phyloP scores from a whole-genome alignment of 2,113 vertebrate species.

The Hippopotamus amphibius region DNA sequence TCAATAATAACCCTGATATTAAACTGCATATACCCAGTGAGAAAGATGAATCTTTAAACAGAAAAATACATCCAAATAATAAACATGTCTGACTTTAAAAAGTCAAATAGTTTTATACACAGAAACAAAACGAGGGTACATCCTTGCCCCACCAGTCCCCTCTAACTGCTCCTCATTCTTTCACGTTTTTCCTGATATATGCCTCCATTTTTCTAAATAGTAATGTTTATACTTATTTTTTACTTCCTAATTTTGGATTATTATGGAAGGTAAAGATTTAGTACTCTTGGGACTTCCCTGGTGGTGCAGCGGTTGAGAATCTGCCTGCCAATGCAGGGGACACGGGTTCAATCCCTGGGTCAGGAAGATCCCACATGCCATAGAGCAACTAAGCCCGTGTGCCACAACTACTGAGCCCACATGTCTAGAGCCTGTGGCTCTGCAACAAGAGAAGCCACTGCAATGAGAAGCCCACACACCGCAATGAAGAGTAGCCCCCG shows the following conservation, averaged over 20 bases:
- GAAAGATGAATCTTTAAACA: neutral
- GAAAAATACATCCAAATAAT: slow-evolving; percentile 30
- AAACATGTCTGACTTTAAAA: slow-evolving; percentile 35
- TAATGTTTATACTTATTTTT: neutral
- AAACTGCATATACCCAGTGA: neutral
- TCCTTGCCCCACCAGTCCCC: neutral
- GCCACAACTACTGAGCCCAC: too few relatives aligned
- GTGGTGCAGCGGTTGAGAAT: too few relatives aligned
- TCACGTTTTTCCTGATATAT: neutral
- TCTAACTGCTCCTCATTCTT: neutral
- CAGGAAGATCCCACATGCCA: too few relatives aligned
- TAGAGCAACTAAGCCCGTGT: too few relatives aligned
- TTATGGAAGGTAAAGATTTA: neutral
- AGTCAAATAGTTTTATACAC: neutral
- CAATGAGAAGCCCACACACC: too few relatives aligned
- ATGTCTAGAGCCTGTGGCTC: too few relatives aligned
- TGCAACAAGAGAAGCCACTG: too few relatives aligned
- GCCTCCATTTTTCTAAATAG: neutral
- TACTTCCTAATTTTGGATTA: slow-evolving; percentile 32
- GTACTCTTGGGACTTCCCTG: neutral
- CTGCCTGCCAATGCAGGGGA: too few relatives aligned
- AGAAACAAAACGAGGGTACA: neutral
- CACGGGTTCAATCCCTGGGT: too few relatives aligned
- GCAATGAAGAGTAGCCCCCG: too few relatives aligned
- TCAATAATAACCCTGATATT: neutral